A percentile compares a stretch with the other conserved stretches of the same genome.
Evolutionary conservation across 2,888 invertebrate genomes (phyloP).

Genomic region (Apocheima hispidaria): DNA sequence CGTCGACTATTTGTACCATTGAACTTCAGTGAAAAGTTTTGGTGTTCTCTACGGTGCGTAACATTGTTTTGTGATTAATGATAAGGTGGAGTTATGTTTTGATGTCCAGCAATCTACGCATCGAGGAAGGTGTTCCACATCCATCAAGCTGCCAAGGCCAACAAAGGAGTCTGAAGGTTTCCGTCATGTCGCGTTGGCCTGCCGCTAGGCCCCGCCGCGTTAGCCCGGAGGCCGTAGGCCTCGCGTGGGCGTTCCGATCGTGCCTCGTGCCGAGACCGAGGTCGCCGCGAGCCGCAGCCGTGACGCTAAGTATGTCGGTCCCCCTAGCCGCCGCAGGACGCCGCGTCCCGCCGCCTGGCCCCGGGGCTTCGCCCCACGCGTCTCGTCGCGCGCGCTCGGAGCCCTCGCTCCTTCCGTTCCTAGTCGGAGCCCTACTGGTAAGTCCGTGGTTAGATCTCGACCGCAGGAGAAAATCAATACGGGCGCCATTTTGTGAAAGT

Average conservation of each 20-base stretch:
- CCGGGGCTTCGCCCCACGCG: conserved; percentile 33
- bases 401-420: conserved; percentile 79
- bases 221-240: conserved; percentile 80
- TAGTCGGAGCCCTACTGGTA: conserved; percentile 73
- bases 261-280: conserved; percentile 64
- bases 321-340: conserved; percentile 79
- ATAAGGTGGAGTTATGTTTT: conserved; percentile 82
- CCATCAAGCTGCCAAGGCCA: conserved; percentile 40
- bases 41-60: conserved; percentile 84
- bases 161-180: conserved; percentile 48
- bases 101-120: conserved; percentile 67
- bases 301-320: conserved; percentile 80
- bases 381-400: conserved; percentile 81
- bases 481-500: conserved; percentile 75
- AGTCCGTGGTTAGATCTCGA: conserved; percentile 65
- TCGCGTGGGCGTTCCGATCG: conserved; percentile 76
- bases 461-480: conserved; percentile 71
- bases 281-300: conserved; percentile 73
- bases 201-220: conserved; percentile 78
- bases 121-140: conserved; percentile 50
- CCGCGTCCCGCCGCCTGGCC: conserved; percentile 68
- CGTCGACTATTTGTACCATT: conserved; percentile 67
- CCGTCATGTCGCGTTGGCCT: conserved; percentile 68
- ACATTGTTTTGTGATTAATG: conserved; percentile 83
- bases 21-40: conserved; percentile 83